These are phyloP conservation scores for Aphidius colemani DNA, from an alignment of 2,888 invertebrate species.

Conservation along the genomic window DNA sequence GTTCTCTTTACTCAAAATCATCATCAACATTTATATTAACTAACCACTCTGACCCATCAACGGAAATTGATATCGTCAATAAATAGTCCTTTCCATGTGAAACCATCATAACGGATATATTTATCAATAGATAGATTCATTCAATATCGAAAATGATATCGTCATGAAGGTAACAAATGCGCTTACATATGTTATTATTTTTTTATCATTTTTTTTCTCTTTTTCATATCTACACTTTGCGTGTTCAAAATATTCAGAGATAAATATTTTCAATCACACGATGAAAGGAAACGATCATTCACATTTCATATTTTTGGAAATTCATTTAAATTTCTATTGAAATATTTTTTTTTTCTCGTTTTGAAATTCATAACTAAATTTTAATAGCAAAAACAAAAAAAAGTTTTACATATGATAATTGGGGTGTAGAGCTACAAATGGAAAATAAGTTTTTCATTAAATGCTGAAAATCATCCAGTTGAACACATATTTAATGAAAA, in stretches of 20 bases:
- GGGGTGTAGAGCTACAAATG: conserved; percentile 9
- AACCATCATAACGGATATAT: conserved; percentile 4
- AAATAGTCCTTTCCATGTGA: conserved; percentile 6
- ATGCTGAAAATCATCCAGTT: not conserved
- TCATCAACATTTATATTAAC: too few relatives aligned
- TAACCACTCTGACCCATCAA: conserved; percentile 8
- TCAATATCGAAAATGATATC: conserved; percentile 33
- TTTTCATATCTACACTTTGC: not conserved
- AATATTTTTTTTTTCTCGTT: not conserved
- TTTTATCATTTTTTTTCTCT: not conserved
- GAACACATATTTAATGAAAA: conserved; percentile 10
- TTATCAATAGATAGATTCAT: conserved; percentile 32
- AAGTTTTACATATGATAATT: conserved; percentile 3
- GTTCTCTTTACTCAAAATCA: too few relatives aligned
- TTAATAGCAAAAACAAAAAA: not conserved
- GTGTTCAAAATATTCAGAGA: conserved; percentile 5
- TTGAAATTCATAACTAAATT: not conserved
- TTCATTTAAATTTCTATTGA: too few relatives aligned
- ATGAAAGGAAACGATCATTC: too few relatives aligned
- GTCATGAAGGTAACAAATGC: conserved; percentile 17
- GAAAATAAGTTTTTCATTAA: not conserved
- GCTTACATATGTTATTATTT: conserved; percentile 9
- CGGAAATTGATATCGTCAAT: conserved; percentile 32
- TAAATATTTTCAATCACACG: conserved; percentile 8
- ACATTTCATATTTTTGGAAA: too few relatives aligned